These are phyloP conservation scores for Agriopis marginaria DNA, from an alignment of 2,888 invertebrate species.

Conservation along the genomic window DNA sequence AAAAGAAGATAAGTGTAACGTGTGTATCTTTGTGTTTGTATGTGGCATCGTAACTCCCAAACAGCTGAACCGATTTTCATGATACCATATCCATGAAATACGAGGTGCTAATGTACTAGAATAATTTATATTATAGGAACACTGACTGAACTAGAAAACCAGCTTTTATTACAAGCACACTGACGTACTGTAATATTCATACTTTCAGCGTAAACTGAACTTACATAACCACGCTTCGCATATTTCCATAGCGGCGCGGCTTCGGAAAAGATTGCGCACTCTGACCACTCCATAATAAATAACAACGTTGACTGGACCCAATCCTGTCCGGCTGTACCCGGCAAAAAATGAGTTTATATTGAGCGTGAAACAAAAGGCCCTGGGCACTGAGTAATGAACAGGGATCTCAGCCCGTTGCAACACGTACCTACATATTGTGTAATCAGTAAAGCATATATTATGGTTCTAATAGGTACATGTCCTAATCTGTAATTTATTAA, in stretches of 20 bases:
- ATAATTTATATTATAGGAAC: neutral
- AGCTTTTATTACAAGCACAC: neutral
- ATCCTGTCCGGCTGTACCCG: slow-evolving; percentile 32
- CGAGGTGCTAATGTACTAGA: neutral
- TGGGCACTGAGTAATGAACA: slow-evolving; percentile 45
- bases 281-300: slow-evolving; percentile 46
- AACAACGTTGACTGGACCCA: slow-evolving; percentile 46
- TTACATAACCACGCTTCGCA: slow-evolving; percentile 20
- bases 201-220: neutral
- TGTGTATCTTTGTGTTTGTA: too few species aligned
- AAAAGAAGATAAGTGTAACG: too few species aligned
- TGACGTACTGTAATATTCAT: neutral
- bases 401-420: slow-evolving; percentile 30
- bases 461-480: neutral
- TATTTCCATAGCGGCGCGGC: slow-evolving; percentile 27
- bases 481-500: too few species aligned
- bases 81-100: neutral
- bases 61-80: too few species aligned
- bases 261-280: slow-evolving; percentile 35
- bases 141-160: neutral
- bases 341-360: slow-evolving; percentile 51
- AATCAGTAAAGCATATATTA: slow-evolving; percentile 1
- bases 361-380: slow-evolving; percentile 47
- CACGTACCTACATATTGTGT: neutral
- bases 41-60: too few species aligned